phyloP scores from a whole-genome alignment of 2,888 invertebrate genomes.

The Pyrochroa serraticornis region DNA sequence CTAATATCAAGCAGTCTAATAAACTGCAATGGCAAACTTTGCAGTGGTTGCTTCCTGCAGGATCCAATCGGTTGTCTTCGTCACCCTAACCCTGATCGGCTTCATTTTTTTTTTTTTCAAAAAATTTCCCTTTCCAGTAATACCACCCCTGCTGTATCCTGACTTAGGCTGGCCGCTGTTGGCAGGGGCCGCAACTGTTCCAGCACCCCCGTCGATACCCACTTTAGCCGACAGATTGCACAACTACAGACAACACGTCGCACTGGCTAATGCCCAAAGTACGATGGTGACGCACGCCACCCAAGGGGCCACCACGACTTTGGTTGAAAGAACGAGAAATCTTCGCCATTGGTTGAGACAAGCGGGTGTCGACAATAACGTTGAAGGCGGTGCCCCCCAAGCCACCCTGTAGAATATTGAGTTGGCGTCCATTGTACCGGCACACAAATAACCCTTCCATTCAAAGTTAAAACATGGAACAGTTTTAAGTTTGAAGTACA shows the following conservation, averaged over 20 bases:
- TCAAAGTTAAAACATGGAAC: no score
- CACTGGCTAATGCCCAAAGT: constrained; percentile 59
- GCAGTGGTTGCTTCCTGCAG: no score
- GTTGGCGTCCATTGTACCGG: no score
- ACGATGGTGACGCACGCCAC: constrained; percentile 57
- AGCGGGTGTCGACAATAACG: constrained; percentile 48
- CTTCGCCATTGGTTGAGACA: constrained; percentile 72
- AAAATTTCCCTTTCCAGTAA: constrained; percentile 34
- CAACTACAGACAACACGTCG: constrained; percentile 62
- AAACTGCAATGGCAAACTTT: no score
- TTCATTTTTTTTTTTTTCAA: constrained; percentile 1
- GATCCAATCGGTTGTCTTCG: background rate
- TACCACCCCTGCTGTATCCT: constrained; percentile 62
- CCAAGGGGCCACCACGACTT: constrained; percentile 65
- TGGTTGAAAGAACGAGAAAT: constrained; percentile 70
- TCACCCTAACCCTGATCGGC: constrained; percentile 10
- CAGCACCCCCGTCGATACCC: constrained; percentile 57
- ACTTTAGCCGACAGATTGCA: constrained; percentile 63
- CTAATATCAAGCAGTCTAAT: no score
- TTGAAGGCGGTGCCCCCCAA: constrained; percentile 44
- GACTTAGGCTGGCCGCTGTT: constrained; percentile 63
- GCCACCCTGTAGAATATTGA: constrained; percentile 45
- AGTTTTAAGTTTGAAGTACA: no score
- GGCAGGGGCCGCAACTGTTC: constrained; percentile 32
- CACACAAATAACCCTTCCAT: no score